Evolutionary conservation across 2,888 invertebrate genomes (phyloP).

Genomic region (Macropis europaea): DNA sequence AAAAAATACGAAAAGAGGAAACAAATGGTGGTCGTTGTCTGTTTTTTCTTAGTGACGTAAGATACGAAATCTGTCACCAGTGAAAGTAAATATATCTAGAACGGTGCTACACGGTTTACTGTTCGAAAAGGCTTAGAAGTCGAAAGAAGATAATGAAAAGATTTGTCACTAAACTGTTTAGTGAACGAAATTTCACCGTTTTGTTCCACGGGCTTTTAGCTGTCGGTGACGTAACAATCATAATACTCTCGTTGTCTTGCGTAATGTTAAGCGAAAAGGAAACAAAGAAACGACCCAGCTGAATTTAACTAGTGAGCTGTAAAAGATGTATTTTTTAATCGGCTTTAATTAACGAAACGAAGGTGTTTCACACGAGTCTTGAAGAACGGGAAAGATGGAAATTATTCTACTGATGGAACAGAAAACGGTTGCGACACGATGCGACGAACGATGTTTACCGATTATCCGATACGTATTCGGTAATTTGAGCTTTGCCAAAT

Average conservation of each 20-base stretch:
- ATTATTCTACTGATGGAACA: conserved; percentile 25
- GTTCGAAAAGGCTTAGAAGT: conserved; percentile 41
- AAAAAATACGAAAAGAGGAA: too few species aligned
- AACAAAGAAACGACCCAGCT: conserved; percentile 51
- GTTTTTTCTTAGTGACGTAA: conserved; percentile 45
- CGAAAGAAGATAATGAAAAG: conserved; percentile 15
- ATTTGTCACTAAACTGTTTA: conserved; percentile 34
- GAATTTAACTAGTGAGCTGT: conserved; percentile 54
- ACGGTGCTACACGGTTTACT: conserved; percentile 51
- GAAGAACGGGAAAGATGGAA: neutral
- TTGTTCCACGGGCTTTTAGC: conserved; percentile 74
- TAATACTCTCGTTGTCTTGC: conserved; percentile 67
- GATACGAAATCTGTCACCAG: conserved; percentile 50
- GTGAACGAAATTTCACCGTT: conserved; percentile 56
- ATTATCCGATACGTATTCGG: conserved; percentile 29
- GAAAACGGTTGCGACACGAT: conserved; percentile 33
- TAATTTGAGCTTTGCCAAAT: conserved; percentile 49
- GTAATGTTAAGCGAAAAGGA: conserved; percentile 55
- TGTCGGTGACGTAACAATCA: conserved; percentile 62
- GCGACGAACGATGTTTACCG: conserved; percentile 33
- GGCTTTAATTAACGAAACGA: conserved; percentile 40
- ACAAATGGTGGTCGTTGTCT: conserved; percentile 54
- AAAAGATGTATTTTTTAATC: conserved; percentile 58
- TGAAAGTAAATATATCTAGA: conserved; percentile 49
- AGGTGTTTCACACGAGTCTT: neutral